Evolutionary conservation across 2,797 vertebrate genomes (phyloP), one percentile per base, ranked within the genome.

Genomic region (Phoebastria nigripes): DNA sequence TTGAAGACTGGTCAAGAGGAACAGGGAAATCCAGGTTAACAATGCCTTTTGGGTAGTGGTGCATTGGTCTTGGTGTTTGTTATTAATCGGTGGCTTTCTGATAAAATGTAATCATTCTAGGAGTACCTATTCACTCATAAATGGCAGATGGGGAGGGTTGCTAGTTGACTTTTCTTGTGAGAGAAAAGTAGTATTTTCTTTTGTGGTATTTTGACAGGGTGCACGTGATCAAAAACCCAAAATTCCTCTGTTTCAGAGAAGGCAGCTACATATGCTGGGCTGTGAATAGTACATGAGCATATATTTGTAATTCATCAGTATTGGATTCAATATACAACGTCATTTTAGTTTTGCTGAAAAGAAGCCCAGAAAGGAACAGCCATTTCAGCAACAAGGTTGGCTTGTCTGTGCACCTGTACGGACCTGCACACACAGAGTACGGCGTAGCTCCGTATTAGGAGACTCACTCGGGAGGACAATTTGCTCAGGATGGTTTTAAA

Each of bases 381-480:
- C 13, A 3, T 41, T 46, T 55, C 35, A 42, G 22, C 44, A 37
- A 1, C 24, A 12, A 0, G 0, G 8, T 4, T 66, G 77, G 24
- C 18, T 55, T 15, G 17, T 31, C 28, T 3, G 18, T 5, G 20
- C 4, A 5, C 11, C 44, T 9, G 33, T 14, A 9, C 1, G 4
- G 66, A 31, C 17, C 46, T 3, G 3, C 5, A 2, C 3, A 4
- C 54, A 1, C 19, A 3, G n/a, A 52, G 39, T 2, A 3, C 35
- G 6, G 76, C 0, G 0, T 3, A n/a, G 59, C 54, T 77, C 69
- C 1, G 0, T 19, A 6, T 3, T 5, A 1, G 18, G 17, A 31
- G 35, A 7, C 61, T 21, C 42, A 3, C 61, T 25, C 19, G 1
- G 42, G 73, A 51, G 47, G 20, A 52, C 18, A 15, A 4, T 47